Conservation (phyloP, 2,888 invertebrate genomes). For the Polymixis flavicincta region DNA sequence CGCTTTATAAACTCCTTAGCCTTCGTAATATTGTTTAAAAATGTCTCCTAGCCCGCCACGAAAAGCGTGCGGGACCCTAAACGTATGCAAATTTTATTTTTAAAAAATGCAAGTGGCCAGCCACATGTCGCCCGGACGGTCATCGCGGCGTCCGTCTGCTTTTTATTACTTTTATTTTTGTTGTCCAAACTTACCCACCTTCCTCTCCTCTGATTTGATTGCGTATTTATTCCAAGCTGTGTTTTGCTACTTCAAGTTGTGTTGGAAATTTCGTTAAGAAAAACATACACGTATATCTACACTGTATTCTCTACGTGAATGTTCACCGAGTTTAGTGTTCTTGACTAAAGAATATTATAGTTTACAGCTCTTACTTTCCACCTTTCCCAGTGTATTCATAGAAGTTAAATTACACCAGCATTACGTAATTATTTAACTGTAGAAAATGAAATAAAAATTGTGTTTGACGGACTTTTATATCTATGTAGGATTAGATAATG, state of each 20-base stretch:
- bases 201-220: constrained; percentile 72
- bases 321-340: neutral
- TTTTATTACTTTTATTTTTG: constrained; percentile 79
- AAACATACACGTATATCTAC: constrained; percentile 8
- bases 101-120: constrained; percentile 86
- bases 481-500: neutral
- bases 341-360: neutral
- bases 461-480: neutral
- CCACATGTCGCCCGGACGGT: constrained; percentile 83
- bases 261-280: constrained; percentile 31
- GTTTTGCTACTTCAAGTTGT: constrained; percentile 60
- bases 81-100: constrained; percentile 89
- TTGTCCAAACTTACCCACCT: constrained; percentile 75
- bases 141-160: constrained; percentile 69
- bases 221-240: constrained; percentile 75
- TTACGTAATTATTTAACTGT: neutral
- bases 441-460: neutral
- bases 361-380: neutral
- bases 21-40: constrained; percentile 71
- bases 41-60: constrained; percentile 64
- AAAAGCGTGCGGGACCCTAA: constrained; percentile 75
- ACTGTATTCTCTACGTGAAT: constrained; percentile 10
- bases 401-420: neutral
- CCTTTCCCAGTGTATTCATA: neutral
- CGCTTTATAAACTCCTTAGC: constrained; percentile 71